Base-by-base conservation (phyloP, 2,113 vertebrate genomes). In the Herpetotheres cachinnans region DNA sequence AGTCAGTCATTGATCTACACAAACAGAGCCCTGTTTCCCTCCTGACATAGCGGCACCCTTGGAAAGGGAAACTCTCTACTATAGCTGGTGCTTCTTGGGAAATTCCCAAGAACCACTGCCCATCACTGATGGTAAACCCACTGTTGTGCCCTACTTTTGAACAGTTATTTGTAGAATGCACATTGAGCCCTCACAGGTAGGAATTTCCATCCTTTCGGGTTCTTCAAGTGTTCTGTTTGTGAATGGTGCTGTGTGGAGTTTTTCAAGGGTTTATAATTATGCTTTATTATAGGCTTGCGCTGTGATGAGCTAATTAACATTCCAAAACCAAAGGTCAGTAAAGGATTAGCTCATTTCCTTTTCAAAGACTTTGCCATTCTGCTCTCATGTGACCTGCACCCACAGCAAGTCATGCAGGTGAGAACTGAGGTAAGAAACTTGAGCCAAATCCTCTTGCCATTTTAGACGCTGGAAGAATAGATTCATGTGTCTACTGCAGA, bases 291-390 rank as follows among this genome's bases (percentile, higher is more conserved):
- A 76, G 26, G 32, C 46, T 54, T 58, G 42, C 32, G 24, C 32
- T 27, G 32, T n/a, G 52, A 76, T 65, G 12, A 93, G 42, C 44
- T 87, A 59, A 87, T 87, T 78, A 95, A 79, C 32, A 59, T 55
- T 50, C 50, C 44, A 61, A 86, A 55, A 15, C 6, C 65, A 87
- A 82, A 79, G 55, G 38, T 85, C 87, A 82, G 38, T 17, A 52
- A 74, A 67, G 13, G 56, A 81, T 71, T 49, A 89, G 42, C 16
- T 93, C n/a, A 52, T 27, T 82, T 82, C n/a, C 70, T 74, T 73
- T 54, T 76, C 70, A 55, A 78, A 86, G 81, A 1, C 38, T 50
- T 30, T n/a, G 50, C 50, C n/a, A 16, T 71, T 30, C 65, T 71
- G 90, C 32, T 94, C 32, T 79, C 34, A 40, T 1, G 0, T 9